Base-by-base conservation (phyloP, 2,113 vertebrate species). In the Micromys minutus region DNA sequence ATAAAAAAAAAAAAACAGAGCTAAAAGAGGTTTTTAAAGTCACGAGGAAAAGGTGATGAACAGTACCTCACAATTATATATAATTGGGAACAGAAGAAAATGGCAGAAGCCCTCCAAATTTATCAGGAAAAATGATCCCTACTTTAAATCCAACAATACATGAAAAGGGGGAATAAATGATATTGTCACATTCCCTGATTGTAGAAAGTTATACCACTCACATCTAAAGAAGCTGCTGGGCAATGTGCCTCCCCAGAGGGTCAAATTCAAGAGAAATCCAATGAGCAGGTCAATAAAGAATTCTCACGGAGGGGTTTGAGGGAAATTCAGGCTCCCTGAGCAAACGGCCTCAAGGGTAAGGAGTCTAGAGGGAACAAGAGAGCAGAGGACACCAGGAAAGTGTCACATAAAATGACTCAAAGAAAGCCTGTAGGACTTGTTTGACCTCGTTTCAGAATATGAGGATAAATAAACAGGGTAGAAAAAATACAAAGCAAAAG, bases 101-200 rank as follows among this genome's bases (percentile, higher is more conserved):
- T 61, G 42, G 61, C 72, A 87, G 1, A 45, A 72, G 36, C 26
- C 50, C 81, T 88, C 71, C 24, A 61, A 89, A 83, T 65, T 45
- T 55, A 42, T 87, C 15, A 61, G 52, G 26, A 52, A 92, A 90
- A 90, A 69, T 36, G 3, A 94, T 55, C 61, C 42, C 92, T 88
- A 80, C 75, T 91, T 94, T 91, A 94, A 92, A 79, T 94, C 80
- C 52, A 52, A 2, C 84, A 94, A 81, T n/a, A n/a, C 21, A 59
- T 59, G 55, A 39, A 59, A 59, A 3, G 2, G 6, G 11, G 52
- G 55, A 91, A 42, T 63, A 84, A 90, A 39, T 79, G 47, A 61
- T 80, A 86, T 63, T 88, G 87, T 75, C 10, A 94, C 59, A 93
- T 26, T 45, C 19, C 57, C 42, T 80, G 90, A 74, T 83, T 47